Evolutionary conservation across 2,888 invertebrate genomes (phyloP).

Genomic region (Tyria jacobaeae): DNA sequence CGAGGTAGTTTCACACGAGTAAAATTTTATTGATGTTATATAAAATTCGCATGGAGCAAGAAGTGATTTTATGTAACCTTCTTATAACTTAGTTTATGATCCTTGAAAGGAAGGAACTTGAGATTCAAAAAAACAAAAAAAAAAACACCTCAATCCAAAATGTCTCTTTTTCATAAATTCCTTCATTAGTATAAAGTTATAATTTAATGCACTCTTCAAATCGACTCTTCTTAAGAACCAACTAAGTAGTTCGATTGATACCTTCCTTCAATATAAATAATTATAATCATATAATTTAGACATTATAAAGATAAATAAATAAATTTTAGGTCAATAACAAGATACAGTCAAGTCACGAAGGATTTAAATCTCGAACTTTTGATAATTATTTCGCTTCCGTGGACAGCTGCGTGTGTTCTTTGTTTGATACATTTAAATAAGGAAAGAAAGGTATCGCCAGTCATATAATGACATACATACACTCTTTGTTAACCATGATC

Average conservation of each 20-base stretch:
- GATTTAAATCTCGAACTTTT: conserved; percentile 1
- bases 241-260: conserved; percentile 46
- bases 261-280: conserved; percentile 37
- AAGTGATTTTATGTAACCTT: background rate
- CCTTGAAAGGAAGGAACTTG: too few species aligned
- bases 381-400: conserved; percentile 1
- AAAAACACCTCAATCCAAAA: conserved; percentile 1
- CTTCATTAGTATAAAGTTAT: conserved; percentile 5
- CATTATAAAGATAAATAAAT: conserved; percentile 12
- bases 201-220: conserved; percentile 14
- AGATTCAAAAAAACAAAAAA: too few species aligned
- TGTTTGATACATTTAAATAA: too few species aligned
- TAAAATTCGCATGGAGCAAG: background rate
- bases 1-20: background rate
- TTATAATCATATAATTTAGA: conserved; percentile 34
- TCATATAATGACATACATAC: too few species aligned
- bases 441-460: too few species aligned
- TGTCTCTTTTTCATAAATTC: too few species aligned
- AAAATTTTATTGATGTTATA: background rate
- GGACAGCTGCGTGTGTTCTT: background rate
- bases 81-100: background rate
- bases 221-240: conserved; percentile 20
- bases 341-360: conserved; percentile 28
- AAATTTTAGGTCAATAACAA: conserved; percentile 27
- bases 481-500: too few species aligned